These are phyloP conservation scores for Anniella stebbinsi DNA, from an alignment of 2,797 vertebrate species.

Conservation along the genomic window DNA sequence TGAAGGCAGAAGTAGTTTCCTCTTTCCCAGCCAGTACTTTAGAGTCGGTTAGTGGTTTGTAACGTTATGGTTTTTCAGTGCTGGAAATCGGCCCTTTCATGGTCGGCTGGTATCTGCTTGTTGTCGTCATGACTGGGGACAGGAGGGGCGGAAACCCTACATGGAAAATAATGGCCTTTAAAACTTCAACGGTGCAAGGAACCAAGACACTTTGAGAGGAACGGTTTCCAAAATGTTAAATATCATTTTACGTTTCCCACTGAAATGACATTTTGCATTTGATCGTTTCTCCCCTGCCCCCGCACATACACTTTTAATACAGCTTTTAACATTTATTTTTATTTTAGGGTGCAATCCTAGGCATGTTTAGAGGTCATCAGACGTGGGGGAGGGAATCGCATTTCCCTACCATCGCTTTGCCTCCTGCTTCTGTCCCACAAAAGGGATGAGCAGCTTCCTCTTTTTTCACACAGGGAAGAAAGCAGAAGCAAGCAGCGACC, in stretches of 20 bases:
- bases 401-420: too few species aligned
- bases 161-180: neutral
- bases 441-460: too few species aligned
- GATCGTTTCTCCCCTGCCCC: neutral
- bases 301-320: neutral
- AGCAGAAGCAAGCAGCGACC: too few species aligned
- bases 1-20: slow-evolving; percentile 30
- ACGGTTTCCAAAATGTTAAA: neutral
- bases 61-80: slow-evolving; percentile 21
- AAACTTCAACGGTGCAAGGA: slow-evolving; percentile 11
- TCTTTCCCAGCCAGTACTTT: slow-evolving; percentile 7
- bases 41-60: slow-evolving; percentile 4
- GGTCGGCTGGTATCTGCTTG: neutral
- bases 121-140: neutral
- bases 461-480: too few species aligned
- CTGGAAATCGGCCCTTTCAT: slow-evolving; percentile 1
- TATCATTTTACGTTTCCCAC: neutral
- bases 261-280: neutral
- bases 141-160: neutral
- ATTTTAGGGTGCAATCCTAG: too few species aligned
- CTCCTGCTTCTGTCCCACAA: too few species aligned
- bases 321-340: neutral
- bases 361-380: too few species aligned
- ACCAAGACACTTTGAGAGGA: neutral
- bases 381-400: too few species aligned